These are phyloP conservation scores for Drosophila bifasciata DNA, from an alignment of 1,140 invertebrate genomes.

Conservation along the genomic window DNA sequence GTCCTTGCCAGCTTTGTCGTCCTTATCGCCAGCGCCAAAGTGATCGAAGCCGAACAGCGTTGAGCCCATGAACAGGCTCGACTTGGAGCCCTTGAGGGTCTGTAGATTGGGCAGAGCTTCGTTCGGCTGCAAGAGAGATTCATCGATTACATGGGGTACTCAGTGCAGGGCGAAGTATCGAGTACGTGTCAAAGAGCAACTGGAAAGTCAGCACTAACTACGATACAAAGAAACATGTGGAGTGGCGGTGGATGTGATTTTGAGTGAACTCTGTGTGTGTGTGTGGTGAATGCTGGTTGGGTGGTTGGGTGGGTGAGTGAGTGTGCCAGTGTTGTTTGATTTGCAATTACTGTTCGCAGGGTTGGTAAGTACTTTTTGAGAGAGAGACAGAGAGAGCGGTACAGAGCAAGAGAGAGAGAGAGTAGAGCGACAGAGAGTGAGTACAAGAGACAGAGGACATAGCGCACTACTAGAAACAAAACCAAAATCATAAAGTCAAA, in stretches of 20 bases:
- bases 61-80: constrained; percentile 84
- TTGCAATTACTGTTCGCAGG: constrained; percentile 56
- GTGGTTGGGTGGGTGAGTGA: no score
- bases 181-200: constrained; percentile 74
- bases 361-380: constrained; percentile 36
- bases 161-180: constrained; percentile 1
- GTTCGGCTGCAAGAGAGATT: constrained; percentile 83
- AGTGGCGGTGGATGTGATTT: constrained; percentile 25
- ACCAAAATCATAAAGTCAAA: constrained; percentile 23
- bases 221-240: constrained; percentile 77
- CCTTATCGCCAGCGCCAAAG: constrained; percentile 41
- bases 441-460: constrained; percentile 32
- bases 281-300: constrained; percentile 21
- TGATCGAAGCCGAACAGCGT: constrained; percentile 78
- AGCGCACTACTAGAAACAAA: constrained; percentile 58
- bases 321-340: background rate
- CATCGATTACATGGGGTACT: constrained; percentile 36
- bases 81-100: constrained; percentile 86
- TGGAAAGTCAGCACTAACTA: constrained; percentile 80
- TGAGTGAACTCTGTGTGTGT: constrained; percentile 35
- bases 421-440: constrained; percentile 13
- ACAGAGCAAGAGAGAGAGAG: constrained; percentile 10
- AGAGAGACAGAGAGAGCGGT: constrained; percentile 26
- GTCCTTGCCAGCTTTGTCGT: constrained; percentile 60
- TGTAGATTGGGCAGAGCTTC: constrained; percentile 85